A percentile compares a stretch with the other conserved stretches of the same genome.
Conservation (phyloP, 2,888 invertebrate genomes). For the Heliconius ethilla region DNA sequence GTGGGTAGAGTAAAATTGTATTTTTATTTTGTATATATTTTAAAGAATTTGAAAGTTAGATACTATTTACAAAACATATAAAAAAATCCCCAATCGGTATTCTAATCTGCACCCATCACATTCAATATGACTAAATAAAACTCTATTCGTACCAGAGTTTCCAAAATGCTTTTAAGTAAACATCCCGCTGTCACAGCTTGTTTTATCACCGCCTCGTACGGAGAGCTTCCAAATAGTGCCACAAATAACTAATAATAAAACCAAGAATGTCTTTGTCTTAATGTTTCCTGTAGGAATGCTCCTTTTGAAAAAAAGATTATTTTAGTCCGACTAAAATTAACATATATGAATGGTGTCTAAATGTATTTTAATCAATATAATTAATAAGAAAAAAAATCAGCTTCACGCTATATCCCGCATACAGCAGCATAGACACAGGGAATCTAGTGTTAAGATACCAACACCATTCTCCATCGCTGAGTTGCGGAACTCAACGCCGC, state of each 20-base stretch:
- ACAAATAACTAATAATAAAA: conserved; percentile 39
- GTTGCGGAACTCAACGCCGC: too few species aligned
- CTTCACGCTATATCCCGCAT: too few species aligned
- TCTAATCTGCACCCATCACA: background rate
- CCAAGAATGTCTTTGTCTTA: conserved; percentile 38
- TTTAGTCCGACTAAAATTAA: conserved; percentile 23
- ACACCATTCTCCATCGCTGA: too few species aligned
- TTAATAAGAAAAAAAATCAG: background rate
- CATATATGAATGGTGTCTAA: background rate
- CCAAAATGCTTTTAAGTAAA: conserved; percentile 13
- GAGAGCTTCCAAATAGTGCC: conserved; percentile 18
- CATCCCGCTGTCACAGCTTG: conserved; percentile 9
- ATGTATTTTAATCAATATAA: background rate
- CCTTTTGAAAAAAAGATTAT: conserved; percentile 13
- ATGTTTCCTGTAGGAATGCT: conserved; percentile 38
- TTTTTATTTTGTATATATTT: too few species aligned
- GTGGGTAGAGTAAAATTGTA: background rate
- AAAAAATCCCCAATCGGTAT: background rate
- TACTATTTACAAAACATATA: too few species aligned
- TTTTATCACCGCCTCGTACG: conserved; percentile 16
- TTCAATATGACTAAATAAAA: background rate
- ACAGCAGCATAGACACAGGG: too few species aligned
- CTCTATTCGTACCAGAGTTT: background rate
- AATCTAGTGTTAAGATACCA: too few species aligned
- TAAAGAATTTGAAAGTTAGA: too few species aligned